Evolutionary conservation across 2,888 invertebrate species (phyloP), one percentile per base, ranked within the genome.

Genomic region (Phaedon cochleariae): DNA sequence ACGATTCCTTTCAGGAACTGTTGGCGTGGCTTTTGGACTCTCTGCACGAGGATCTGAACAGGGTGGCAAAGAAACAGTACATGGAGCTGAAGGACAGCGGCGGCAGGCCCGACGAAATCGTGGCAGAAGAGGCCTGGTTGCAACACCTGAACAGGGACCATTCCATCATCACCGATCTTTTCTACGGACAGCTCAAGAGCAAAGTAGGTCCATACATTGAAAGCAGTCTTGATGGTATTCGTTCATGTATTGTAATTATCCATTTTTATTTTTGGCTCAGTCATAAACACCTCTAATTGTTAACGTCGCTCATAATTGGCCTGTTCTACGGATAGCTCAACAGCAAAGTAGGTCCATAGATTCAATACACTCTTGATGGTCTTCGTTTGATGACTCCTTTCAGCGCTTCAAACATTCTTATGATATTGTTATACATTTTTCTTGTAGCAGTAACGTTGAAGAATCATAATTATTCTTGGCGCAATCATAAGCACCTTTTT

Each of bases 291-390:
- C n/a, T n/a, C n/a, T n/a, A n/a, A n/a, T n/a, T n/a, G n/a, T n/a
- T n/a, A n/a, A n/a, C n/a, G n/a, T n/a, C n/a, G n/a, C n/a, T 96
- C 70, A 90, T 96, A 71, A 95, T 95, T 58, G 95, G 96, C 81
- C 85, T 96, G 73, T 96, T 96, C 86, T 95, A 95, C 83, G 97
- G 96, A 0, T 95, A 96, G 82, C 87, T 97, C 9, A 95, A 95
- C 84, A 96, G 96, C 3, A 91, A 92, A 81, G 92, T 91, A 71
- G 67, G 74, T 67, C 7, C 7, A n/a, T 20, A n/a, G 21, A 5
- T 5, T 15, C 6, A 29, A 3, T 15, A 9, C 9, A 20, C 5
- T 4, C n/a, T n/a, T n/a, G n/a, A n/a, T n/a, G n/a, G n/a, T n/a
- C n/a, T n/a, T n/a, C n/a, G n/a, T n/a, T n/a, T n/a, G n/a, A n/a